Conservation (phyloP, 2,888 invertebrate genomes). For the Pristionchus maxplancki region DNA sequence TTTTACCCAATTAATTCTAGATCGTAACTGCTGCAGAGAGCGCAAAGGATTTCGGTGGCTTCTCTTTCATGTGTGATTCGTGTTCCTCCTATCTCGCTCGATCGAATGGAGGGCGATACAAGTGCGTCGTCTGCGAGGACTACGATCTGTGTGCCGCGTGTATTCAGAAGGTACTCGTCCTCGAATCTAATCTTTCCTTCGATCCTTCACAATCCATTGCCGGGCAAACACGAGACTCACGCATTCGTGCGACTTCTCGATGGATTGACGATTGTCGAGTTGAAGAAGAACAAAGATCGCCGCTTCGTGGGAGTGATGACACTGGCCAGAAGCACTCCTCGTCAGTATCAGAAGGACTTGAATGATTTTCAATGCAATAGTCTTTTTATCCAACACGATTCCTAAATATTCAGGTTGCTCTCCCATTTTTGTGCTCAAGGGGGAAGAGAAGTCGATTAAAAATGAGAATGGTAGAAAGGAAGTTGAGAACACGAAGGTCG, state of each 20-base stretch:
- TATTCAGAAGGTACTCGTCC: neutral
- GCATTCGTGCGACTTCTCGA: neutral
- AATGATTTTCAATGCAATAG: no score
- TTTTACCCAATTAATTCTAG: neutral
- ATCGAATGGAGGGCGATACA: neutral
- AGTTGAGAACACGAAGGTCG: neutral
- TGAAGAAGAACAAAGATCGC: no score
- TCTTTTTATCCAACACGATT: no score
- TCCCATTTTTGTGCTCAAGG: neutral
- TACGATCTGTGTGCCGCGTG: slow-evolving; percentile 31
- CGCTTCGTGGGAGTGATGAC: no score
- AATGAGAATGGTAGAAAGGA: neutral
- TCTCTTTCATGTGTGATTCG: neutral
- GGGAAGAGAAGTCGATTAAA: neutral
- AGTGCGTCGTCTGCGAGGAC: slow-evolving; percentile 6
- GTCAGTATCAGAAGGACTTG: no score
- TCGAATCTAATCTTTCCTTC: neutral
- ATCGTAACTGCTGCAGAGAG: neutral
- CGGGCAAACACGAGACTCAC: neutral
- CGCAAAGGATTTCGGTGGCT: neutral
- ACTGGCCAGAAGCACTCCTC: no score
- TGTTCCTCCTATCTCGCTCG: neutral
- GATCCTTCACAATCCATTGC: neutral
- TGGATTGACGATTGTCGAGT: no score
- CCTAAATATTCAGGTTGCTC: neutral